Conservation (phyloP, 2,797 vertebrate species). For the Lagocephalus sceleratus region DNA sequence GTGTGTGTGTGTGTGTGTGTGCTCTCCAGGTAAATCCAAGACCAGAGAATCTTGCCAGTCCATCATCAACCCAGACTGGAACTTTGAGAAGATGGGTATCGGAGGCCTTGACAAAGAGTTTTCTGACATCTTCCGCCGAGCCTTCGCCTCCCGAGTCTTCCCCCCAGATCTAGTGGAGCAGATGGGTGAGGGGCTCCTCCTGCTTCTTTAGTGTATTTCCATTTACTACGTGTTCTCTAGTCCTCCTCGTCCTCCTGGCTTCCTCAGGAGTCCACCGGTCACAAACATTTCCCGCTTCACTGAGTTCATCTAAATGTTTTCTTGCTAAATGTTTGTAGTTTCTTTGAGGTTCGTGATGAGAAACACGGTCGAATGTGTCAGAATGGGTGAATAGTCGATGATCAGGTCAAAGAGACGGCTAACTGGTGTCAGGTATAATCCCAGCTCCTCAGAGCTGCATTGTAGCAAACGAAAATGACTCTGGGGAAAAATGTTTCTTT, state of each 20-base stretch:
- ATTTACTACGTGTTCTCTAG: too few relatives aligned
- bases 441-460: too few relatives aligned
- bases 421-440: too few relatives aligned
- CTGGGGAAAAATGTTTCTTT: constrained; percentile 23
- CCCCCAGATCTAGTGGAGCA: constrained; percentile 97
- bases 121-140: constrained; percentile 92
- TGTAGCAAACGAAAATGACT: too few relatives aligned
- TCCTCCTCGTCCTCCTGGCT: too few relatives aligned
- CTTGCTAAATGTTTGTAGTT: too few relatives aligned
- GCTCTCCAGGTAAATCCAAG: constrained; percentile 84
- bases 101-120: constrained; percentile 96
- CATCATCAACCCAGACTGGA: constrained; percentile 98
- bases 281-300: too few relatives aligned
- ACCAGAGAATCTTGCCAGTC: constrained; percentile 90
- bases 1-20: too few relatives aligned
- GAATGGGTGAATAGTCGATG: constrained; percentile 1
- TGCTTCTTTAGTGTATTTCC: not conserved
- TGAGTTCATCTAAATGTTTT: too few relatives aligned
- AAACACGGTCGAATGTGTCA: not conserved
- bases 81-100: constrained; percentile 98
- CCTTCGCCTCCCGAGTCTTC: constrained; percentile 95
- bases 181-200: constrained; percentile 85
- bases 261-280: too few relatives aligned
- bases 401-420: constrained; percentile 23
- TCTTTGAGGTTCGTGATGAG: not conserved